These are phyloP conservation scores for Grapholita molesta DNA, from an alignment of 1,140 invertebrate species.

Conservation along the genomic window DNA sequence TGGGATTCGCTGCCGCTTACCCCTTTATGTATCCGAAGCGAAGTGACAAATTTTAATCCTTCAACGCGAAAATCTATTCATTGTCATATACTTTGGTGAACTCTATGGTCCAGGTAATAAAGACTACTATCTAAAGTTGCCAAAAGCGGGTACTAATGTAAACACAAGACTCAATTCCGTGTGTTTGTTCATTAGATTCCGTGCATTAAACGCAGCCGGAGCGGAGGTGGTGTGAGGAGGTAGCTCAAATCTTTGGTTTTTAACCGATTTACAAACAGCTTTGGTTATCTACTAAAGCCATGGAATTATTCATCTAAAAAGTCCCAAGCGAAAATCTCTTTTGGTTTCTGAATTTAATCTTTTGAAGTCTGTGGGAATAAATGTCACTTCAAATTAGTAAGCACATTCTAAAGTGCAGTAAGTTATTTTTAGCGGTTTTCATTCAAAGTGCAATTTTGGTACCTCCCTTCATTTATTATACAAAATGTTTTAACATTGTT, in stretches of 20 bases:
- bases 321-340: too few species aligned
- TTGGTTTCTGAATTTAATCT: too few species aligned
- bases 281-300: too few species aligned
- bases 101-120: neutral
- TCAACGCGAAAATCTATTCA: neutral
- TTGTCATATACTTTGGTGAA: neutral
- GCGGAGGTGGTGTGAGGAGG: neutral
- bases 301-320: too few species aligned
- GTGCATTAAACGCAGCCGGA: neutral
- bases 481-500: neutral
- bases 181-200: conserved; percentile 55
- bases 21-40: neutral
- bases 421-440: too few species aligned
- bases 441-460: neutral
- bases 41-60: neutral
- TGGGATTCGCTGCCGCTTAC: neutral
- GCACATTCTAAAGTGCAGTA: too few species aligned
- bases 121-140: neutral
- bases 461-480: neutral
- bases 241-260: neutral
- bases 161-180: conserved; percentile 53
- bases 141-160: conserved; percentile 28
- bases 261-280: neutral
- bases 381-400: too few species aligned
- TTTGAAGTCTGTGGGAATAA: too few species aligned